Evolutionary conservation across 2,888 invertebrate genomes (phyloP), one percentile per base, ranked within the genome.

Genomic region (Microdon myrmicae): DNA sequence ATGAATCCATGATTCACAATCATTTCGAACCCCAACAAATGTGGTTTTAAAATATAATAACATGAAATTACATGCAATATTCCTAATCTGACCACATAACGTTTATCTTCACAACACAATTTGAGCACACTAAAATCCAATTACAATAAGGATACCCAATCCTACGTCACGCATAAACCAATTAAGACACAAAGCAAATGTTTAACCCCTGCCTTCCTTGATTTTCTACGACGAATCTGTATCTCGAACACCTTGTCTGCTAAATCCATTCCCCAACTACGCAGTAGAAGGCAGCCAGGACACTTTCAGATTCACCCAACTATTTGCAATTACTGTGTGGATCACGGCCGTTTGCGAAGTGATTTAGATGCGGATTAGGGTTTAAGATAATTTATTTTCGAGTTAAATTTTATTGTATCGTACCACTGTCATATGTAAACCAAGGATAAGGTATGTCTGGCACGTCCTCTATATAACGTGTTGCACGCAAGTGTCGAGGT

Each of bases 351-450:
- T 29, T 41, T 41, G n/a, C 20, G n/a, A 31, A 38, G 48, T 48
- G 48, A 48, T 48, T 48, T 48, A 48, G 22, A 31, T 48, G 38
- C 38, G 48, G 48, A 48, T 48, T 48, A 48, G 14, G 31, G 29
- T 38, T 48, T 48, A n/a, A n/a, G n/a, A n/a, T n/a, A 48, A 48
- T 48, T 48, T 48, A 38, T 48, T 48, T 48, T 48, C 23, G 31
- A 48, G 31, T 48, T 31, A 31, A 25, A 38, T 38, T 48, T 20
- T 48, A 31, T 16, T 29, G 10, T 16, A 22, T 28, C 37, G 13
- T 35, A 35, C 20, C 22, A 12, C 17, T 12, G 39, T 26, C 26
- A 16, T 39, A 8, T n/a, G 16, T 4, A 3, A 16, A n/a, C 7
- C 7, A 31, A 31, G 35, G 16, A 17, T 13, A 10, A 3, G 17